Conservation (phyloP, 2,888 invertebrate genomes). For the Eristalinus aeneus region DNA sequence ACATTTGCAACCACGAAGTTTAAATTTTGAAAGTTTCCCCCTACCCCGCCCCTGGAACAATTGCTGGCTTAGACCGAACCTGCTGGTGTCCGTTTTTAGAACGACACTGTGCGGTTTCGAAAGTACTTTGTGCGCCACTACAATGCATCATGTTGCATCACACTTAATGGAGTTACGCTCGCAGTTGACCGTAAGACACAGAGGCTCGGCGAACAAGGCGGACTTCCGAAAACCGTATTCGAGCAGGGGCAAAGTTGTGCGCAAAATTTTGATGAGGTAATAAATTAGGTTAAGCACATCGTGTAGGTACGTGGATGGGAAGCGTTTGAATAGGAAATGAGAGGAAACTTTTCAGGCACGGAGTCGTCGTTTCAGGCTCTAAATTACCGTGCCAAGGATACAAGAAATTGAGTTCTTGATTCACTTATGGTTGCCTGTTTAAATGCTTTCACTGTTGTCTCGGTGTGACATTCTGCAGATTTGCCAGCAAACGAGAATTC, state of each 20-base stretch:
- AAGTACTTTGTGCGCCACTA: constrained; percentile 17
- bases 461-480: neutral
- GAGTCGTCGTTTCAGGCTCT: neutral
- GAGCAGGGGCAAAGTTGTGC: neutral
- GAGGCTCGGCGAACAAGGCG: neutral
- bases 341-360: neutral
- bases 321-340: neutral
- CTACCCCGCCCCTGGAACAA: no score
- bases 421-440: neutral
- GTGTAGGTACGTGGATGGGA: neutral
- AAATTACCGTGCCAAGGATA: neutral
- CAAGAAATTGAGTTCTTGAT: neutral
- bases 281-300: neutral
- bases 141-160: constrained; percentile 33
- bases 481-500: neutral
- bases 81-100: neutral
- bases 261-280: neutral
- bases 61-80: no score
- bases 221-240: neutral
- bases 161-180: neutral
- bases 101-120: neutral
- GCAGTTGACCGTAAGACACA: neutral
- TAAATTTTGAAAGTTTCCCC: neutral
- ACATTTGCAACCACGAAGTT: neutral
- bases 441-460: neutral